These are phyloP conservation scores for Daphoenositta chrysoptera DNA, from an alignment of 2,113 vertebrate species.

Conservation along the genomic window DNA sequence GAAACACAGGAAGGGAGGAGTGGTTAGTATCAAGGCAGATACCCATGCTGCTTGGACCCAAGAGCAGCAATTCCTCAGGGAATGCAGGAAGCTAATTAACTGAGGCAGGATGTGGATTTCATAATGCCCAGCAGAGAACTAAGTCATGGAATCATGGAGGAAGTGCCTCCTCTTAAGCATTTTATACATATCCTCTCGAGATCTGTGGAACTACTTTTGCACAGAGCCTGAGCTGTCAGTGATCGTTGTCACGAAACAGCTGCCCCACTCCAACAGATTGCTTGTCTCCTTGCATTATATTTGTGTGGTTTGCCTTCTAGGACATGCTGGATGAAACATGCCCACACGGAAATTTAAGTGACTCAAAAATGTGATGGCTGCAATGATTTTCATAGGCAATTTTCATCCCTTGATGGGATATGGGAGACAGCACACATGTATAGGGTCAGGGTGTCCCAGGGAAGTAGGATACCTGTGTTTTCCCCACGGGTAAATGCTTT, in stretches of 20 bases:
- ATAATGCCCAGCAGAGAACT: background rate
- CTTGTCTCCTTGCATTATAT: slow-evolving; percentile 36
- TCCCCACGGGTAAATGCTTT: background rate
- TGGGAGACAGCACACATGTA: background rate
- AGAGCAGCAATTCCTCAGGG: background rate
- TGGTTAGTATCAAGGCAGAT: background rate
- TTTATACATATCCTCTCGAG: background rate
- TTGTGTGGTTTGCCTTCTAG: slow-evolving; percentile 40
- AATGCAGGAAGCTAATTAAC: background rate
- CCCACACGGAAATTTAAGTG: background rate
- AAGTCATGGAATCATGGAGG: background rate
- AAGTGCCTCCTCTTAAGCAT: background rate
- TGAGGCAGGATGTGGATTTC: background rate
- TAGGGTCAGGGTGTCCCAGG: background rate
- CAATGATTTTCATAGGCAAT: background rate
- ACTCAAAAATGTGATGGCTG: background rate
- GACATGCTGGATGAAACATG: background rate
- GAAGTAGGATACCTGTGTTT: background rate
- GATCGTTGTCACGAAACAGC: background rate
- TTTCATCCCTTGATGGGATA: background rate
- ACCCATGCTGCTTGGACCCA: background rate
- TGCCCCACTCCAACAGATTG: background rate
- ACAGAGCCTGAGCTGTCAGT: background rate
- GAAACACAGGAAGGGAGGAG: background rate
- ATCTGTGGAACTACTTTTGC: background rate